phyloP scores from a whole-genome alignment of 2,888 invertebrate genomes.

The Dermolepida albohirtum region DNA sequence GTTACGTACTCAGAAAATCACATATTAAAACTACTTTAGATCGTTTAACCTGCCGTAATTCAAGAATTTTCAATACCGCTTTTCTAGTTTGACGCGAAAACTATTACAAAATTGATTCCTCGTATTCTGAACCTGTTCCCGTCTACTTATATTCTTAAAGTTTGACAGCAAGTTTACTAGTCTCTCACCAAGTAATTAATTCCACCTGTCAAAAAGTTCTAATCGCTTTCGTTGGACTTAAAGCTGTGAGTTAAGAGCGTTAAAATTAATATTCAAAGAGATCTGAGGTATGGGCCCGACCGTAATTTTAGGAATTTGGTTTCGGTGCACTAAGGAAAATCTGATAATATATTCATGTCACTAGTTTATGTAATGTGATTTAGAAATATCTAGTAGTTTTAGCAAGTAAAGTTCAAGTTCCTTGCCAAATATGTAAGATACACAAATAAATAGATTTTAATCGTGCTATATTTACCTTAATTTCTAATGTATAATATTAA shows the following conservation, averaged over 20 bases:
- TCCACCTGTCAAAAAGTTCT: slow-evolving; percentile 54
- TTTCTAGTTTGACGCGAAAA: slow-evolving; percentile 10
- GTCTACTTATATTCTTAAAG: slow-evolving; percentile 19
- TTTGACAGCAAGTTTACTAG: slow-evolving; percentile 22
- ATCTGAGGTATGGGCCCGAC: neutral
- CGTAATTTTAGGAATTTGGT: slow-evolving; percentile 7
- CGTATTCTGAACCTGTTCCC: neutral
- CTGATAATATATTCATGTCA: slow-evolving; percentile 34
- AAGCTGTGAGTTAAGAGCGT: slow-evolving; percentile 29
- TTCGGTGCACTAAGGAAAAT: slow-evolving; percentile 1
- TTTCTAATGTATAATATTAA: no score
- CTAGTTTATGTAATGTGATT: slow-evolving; percentile 19
- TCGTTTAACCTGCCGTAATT: no score
- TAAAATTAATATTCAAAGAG: slow-evolving; percentile 45
- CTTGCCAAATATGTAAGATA: no score
- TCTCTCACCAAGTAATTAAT: slow-evolving; percentile 48
- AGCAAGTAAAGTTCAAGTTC: no score
- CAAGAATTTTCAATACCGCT: no score
- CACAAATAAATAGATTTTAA: no score
- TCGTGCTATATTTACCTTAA: no score
- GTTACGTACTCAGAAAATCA: no score
- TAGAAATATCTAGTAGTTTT: neutral
- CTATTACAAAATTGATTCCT: neutral
- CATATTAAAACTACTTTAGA: no score
- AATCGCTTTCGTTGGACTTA: slow-evolving; percentile 50